Evolutionary conservation across 2,888 invertebrate genomes (phyloP).

Genomic region (Eupithecia insigniata): DNA sequence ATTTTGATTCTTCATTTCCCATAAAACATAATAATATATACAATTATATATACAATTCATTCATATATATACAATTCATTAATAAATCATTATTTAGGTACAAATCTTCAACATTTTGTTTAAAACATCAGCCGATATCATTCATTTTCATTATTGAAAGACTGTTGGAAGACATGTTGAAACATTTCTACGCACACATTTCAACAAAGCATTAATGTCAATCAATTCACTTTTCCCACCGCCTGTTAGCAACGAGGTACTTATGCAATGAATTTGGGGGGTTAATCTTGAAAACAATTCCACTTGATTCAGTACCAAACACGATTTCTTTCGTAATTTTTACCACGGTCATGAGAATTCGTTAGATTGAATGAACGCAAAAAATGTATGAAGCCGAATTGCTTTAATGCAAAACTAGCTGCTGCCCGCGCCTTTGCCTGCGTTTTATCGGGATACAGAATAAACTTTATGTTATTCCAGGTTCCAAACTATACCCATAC

Average conservation of each 20-base stretch:
- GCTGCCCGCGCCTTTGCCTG: too few relatives aligned
- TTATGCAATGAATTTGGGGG: constrained; percentile 39
- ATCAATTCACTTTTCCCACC: background rate
- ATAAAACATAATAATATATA: background rate
- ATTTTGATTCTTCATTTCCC: background rate
- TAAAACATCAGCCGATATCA: background rate
- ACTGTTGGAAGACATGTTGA: background rate
- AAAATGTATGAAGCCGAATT: background rate
- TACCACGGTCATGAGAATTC: background rate
- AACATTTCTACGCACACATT: background rate
- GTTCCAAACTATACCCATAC: too few relatives aligned
- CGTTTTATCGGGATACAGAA: too few relatives aligned
- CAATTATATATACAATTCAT: too few relatives aligned
- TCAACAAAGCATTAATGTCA: constrained; percentile 4
- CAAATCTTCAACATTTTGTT: background rate
- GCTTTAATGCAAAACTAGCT: too few relatives aligned
- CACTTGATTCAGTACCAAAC: background rate
- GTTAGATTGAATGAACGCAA: background rate
- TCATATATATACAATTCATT: background rate
- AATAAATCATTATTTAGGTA: background rate
- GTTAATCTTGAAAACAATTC: background rate
- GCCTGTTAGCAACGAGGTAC: background rate
- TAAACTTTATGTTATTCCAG: too few relatives aligned
- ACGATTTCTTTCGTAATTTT: background rate
- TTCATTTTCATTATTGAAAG: background rate